Percentiles rank a stretch among this genome's conserved stretches.
These are phyloP conservation scores for Tachycineta bicolor DNA, from an alignment of 2,113 vertebrate species.

Conservation along the genomic window DNA sequence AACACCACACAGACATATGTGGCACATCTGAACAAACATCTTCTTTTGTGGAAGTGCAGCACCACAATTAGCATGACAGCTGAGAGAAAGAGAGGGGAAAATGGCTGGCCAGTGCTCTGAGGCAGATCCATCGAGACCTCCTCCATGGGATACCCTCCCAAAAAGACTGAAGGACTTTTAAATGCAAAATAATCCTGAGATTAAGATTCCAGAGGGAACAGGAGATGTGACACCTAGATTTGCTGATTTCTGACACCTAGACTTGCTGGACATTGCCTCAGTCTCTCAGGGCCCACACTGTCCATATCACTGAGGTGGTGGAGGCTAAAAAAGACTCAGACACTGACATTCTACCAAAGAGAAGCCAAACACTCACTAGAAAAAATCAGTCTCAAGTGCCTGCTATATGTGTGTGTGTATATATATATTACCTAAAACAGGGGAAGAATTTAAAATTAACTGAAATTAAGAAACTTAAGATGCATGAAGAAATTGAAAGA, in stretches of 20 bases:
- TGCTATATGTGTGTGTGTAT: background rate
- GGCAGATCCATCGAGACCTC: background rate
- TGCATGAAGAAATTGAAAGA: conserved; percentile 28
- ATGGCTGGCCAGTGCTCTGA: background rate
- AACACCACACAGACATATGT: background rate
- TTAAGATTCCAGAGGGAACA: background rate
- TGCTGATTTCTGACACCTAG: background rate
- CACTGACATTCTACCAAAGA: background rate
- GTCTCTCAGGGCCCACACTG: background rate
- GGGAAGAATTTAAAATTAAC: conserved; percentile 5
- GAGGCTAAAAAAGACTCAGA: background rate
- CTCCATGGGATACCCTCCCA: background rate
- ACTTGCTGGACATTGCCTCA: background rate
- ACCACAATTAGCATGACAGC: background rate
- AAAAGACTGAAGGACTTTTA: background rate
- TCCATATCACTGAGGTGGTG: background rate
- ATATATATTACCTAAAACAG: background rate
- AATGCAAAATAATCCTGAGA: background rate
- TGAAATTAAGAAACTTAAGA: conserved; percentile 26
- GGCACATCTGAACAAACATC: background rate
- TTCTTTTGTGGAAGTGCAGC: background rate
- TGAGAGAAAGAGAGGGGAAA: background rate
- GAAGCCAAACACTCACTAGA: background rate
- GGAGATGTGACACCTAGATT: background rate
- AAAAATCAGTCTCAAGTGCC: background rate